A percentile compares a stretch with the other conserved stretches of the same genome.
These are phyloP conservation scores for Nasonia vitripennis DNA, from an alignment of 1,140 invertebrate species.

Conservation along the genomic window DNA sequence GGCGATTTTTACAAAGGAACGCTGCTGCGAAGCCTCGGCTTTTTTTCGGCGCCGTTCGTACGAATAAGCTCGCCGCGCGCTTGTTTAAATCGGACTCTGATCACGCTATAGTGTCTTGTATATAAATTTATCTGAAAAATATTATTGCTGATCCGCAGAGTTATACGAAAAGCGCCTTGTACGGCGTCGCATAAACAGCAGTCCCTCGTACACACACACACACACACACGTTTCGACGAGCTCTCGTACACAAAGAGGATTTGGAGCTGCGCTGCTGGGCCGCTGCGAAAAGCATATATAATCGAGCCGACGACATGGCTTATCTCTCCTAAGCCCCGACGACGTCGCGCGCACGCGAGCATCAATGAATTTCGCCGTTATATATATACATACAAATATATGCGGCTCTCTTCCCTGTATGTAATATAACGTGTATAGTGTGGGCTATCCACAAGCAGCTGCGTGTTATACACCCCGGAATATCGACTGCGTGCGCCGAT, in stretches of 20 bases:
- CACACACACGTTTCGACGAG: not conserved
- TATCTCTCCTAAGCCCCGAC: constrained; percentile 65
- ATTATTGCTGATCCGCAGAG: too few relatives aligned
- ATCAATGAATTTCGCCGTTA: constrained; percentile 62
- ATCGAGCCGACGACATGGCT: constrained; percentile 71
- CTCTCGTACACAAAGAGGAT: not conserved
- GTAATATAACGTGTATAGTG: not conserved
- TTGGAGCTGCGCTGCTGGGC: not conserved
- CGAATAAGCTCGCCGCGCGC: not conserved
- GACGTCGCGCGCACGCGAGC: constrained; percentile 54
- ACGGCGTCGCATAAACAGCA: not conserved
- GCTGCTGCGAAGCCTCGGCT: not conserved
- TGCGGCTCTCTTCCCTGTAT: not conserved
- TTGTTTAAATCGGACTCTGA: too few relatives aligned
- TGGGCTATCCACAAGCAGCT: not conserved
- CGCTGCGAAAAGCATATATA: constrained; percentile 63
- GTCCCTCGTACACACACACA: not conserved
- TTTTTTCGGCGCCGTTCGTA: not conserved
- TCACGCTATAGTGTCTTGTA: too few relatives aligned
- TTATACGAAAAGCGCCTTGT: not conserved
- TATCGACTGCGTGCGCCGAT: not conserved
- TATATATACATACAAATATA: not conserved
- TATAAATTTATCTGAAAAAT: too few relatives aligned
- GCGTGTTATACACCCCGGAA: not conserved
- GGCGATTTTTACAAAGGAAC: constrained; percentile 9